These are phyloP conservation scores for Latheticus oryzae DNA, from an alignment of 2,888 invertebrate genomes.

Conservation along the genomic window DNA sequence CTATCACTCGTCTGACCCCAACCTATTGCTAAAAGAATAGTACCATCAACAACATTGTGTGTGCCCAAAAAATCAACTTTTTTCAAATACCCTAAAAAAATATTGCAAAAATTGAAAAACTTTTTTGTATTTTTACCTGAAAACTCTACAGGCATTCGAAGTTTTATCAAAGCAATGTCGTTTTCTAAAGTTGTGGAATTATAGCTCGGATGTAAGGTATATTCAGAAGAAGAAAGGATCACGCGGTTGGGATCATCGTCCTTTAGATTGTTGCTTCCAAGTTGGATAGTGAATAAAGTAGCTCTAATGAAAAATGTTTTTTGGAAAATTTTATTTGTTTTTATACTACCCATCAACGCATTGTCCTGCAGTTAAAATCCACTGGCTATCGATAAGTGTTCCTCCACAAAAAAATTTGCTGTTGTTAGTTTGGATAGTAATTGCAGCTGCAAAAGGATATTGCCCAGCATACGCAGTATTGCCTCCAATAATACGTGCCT, in stretches of 20 bases:
- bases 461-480: background rate
- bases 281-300: background rate
- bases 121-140: background rate
- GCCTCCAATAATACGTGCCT: conserved; percentile 5
- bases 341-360: conserved; percentile 22
- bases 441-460: conserved; percentile 2
- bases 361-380: conserved; percentile 9
- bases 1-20: conserved; percentile 10
- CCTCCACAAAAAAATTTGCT: conserved; percentile 2
- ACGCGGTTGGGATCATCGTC: background rate
- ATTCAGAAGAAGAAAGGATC: conserved; percentile 1
- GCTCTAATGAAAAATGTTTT: too few relatives aligned
- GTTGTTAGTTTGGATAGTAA: background rate
- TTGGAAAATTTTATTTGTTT: too few relatives aligned
- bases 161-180: conserved; percentile 8
- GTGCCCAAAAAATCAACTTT: conserved; percentile 1
- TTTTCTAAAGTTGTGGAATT: background rate
- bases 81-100: background rate
- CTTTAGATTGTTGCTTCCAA: conserved; percentile 1
- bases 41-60: too few relatives aligned
- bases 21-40: background rate
- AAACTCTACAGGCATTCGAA: conserved; percentile 6
- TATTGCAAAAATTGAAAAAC: background rate
- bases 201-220: conserved; percentile 4
- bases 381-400: background rate